Conservation (phyloP, 2,113 vertebrate species). For the Odocoileus hemionus region DNA sequence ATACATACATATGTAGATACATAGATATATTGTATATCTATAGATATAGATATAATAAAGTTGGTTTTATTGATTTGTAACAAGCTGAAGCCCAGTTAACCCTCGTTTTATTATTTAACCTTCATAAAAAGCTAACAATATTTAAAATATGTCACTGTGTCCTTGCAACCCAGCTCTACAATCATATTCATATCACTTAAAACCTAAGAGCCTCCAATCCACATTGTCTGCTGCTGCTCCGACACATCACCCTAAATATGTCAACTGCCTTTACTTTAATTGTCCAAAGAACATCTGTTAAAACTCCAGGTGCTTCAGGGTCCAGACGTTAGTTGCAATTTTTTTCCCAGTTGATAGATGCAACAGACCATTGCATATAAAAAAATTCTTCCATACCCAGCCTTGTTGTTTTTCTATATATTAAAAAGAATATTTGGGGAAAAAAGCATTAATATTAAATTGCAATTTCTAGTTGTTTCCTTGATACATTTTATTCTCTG, state of each 20-base stretch:
- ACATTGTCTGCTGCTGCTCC: slow-evolving; percentile 45
- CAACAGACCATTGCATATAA: neutral
- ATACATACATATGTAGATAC: neutral
- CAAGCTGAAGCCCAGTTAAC: neutral
- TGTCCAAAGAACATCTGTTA: slow-evolving; percentile 75
- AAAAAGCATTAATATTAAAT: neutral
- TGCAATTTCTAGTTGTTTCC: slow-evolving; percentile 49
- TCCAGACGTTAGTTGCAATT: neutral
- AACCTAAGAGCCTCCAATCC: slow-evolving; percentile 59
- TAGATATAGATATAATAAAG: neutral
- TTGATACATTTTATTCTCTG: slow-evolving; percentile 36
- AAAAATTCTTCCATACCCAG: neutral
- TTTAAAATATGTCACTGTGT: slow-evolving; percentile 1
- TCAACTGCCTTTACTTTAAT: slow-evolving; percentile 71
- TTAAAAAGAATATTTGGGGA: neutral
- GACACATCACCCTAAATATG: slow-evolving; percentile 69
- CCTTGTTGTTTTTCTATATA: neutral
- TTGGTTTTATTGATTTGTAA: neutral
- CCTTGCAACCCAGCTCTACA: slow-evolving; percentile 32
- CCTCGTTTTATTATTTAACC: slow-evolving; percentile 62
- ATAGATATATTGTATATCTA: neutral
- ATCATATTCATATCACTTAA: slow-evolving; percentile 59
- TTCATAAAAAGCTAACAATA: neutral
- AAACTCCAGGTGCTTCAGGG: slow-evolving; percentile 64
- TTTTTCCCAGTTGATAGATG: neutral